Evolutionary conservation across 1,140 invertebrate species (phyloP), one percentile per base, ranked within the genome.

Genomic region (Asobara japonica): DNA sequence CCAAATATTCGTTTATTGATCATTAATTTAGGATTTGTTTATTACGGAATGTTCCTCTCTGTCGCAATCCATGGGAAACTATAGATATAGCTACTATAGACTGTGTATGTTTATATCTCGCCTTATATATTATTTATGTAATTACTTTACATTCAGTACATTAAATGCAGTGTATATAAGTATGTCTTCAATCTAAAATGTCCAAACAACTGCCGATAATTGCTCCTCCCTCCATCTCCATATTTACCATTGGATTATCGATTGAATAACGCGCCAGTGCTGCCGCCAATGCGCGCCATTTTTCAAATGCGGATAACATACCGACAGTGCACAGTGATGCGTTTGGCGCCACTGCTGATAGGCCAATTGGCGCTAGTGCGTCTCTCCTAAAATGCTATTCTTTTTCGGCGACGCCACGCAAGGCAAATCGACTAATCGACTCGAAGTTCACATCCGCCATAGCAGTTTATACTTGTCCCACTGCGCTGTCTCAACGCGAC

Each of bases 401-500:
- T 56, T 20, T 45, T 31, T 41, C 30, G 70, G 13, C 41, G 64
- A 65, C 70, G 70, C 70, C 70, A 72, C 70, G 70, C 64, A 72
- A 20, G 41, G 48, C 70, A 65, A 61, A 51, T 31, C n/a, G 38
- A 48, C 11, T 61, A 61, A 51, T 31, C n/a, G 38, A 48, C 11
- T 61, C 70, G 45, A 66, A 41, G 51, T 65, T 69, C 51, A 72
- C 38, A 38, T 75, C 79, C 82, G 82, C 84, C 84, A 86, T 86
- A 81, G 76, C 80, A 78, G 82, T 84, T 74, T 81, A 75, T 77
- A 79, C 74, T 77, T 75, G 73, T 83, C 77, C 79, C 73, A 70
- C 71, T 77, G 51, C 62, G 77, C 72, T 70, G 36, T 75, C 79
- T 69, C 77, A 69, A 71, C 25, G 75, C 74, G 79, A 81, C 81